Base-by-base conservation (phyloP, 37 sponge, comb jelly and placozoan species). In the Cliona cf. orientalis region DNA sequence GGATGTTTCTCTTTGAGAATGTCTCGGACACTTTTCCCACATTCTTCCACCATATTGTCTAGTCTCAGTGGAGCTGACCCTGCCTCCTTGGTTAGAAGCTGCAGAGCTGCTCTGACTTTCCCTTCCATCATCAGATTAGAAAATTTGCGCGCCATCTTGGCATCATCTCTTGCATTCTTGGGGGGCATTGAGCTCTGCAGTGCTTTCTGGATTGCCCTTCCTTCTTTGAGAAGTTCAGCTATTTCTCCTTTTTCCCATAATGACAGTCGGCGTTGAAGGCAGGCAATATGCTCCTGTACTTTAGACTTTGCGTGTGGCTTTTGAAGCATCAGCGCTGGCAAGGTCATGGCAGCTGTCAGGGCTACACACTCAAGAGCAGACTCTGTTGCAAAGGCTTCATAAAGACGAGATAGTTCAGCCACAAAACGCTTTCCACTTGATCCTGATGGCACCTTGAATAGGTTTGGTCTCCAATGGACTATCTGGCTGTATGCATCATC, bases 51-150 rank as follows among this genome's bases (percentile, higher is more conserved):
- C 29, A 56, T 32, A 57, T 74, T 12, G 36, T 71, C 53, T 3
- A 71, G 53, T 7, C 53, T 57, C 33, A 82, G 64, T 33, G 42
- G 45, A 35, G 33, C 72, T 25, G 38, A 26, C n/a, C 29, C 14
- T 58, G 35, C 40, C 23, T 69, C 26, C 12, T 80, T 69, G 26
- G 70, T 25, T 35, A 72, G 45, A 12, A 72, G 46, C 38, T 14
- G 35, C 19, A 82, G 56, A 34, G 84, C 84, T n/a, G 55, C 12
- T 66, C 69, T 53, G 39, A 84, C 84, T 34, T 75, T 74, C 34
- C 84, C 84, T 29, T 72, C 66, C 65, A 67, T 74, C 67, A 74
- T 74, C 58, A 75, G 28, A 14, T 74, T 84, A 5, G 75, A 65
- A 84, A 84, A 66, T 31, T 11, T 44, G 40, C 68, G 59, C 42